phyloP scores from a whole-genome alignment of 1,140 invertebrate genomes.

The Sycophaga agraensis region DNA sequence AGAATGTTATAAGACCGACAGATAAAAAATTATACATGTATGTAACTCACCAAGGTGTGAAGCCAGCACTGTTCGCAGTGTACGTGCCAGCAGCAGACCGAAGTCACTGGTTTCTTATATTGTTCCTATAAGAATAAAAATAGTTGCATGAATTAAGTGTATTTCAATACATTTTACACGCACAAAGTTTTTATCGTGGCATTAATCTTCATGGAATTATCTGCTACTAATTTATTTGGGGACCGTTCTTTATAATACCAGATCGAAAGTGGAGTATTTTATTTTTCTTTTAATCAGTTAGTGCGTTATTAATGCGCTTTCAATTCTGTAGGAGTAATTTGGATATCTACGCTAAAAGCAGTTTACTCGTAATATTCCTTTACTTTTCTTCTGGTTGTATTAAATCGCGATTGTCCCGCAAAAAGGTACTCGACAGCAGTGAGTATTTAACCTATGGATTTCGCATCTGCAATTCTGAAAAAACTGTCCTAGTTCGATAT shows the following conservation, averaged over 20 bases:
- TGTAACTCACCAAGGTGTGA: constrained; percentile 70
- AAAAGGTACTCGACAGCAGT: not conserved
- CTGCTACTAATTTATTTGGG: too few relatives aligned
- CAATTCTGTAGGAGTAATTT: too few relatives aligned
- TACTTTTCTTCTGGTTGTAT: not conserved
- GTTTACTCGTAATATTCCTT: not conserved
- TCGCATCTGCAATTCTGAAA: not conserved
- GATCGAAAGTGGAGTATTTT: too few relatives aligned
- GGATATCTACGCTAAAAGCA: not conserved
- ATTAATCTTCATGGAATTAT: too few relatives aligned
- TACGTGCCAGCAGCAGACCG: constrained; percentile 94
- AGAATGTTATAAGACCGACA: too few relatives aligned
- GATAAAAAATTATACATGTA: too few relatives aligned
- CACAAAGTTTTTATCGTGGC: too few relatives aligned
- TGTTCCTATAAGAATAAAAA: constrained; percentile 58
- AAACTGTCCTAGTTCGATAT: not conserved
- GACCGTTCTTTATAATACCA: too few relatives aligned
- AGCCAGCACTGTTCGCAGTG: constrained; percentile 95
- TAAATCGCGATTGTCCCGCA: not conserved
- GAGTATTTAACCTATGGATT: not conserved
- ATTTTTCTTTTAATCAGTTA: too few relatives aligned
- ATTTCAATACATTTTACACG: too few relatives aligned
- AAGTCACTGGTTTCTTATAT: constrained; percentile 88
- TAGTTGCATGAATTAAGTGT: not conserved
- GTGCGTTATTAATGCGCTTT: too few relatives aligned